These are phyloP conservation scores for Botia almorhae DNA, from an alignment of 2,797 vertebrate genomes.

Conservation along the genomic window DNA sequence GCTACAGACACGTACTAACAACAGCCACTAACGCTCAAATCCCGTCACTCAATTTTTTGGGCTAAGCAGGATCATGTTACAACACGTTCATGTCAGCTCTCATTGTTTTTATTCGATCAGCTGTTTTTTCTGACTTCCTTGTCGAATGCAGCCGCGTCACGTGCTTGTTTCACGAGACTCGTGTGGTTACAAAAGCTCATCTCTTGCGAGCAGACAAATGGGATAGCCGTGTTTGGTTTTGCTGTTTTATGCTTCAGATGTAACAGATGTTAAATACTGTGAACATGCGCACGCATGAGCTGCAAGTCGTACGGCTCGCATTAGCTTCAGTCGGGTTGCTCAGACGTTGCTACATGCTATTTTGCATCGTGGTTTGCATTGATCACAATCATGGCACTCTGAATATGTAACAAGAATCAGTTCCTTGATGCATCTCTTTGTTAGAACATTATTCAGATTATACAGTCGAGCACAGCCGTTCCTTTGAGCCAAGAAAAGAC, in stretches of 20 bases:
- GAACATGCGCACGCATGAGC: background rate
- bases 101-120: background rate
- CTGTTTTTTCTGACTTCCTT: conserved; percentile 25
- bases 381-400: background rate
- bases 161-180: background rate
- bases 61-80: background rate
- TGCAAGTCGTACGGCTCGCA: background rate
- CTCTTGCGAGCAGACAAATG: background rate
- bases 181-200: background rate
- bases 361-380: conserved; percentile 41
- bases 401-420: conserved; percentile 8
- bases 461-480: conserved; percentile 16
- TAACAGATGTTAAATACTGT: background rate
- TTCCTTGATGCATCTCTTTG: conserved; percentile 25
- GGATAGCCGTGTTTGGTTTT: background rate
- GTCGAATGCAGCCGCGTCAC: background rate
- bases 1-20: conserved; percentile 41
- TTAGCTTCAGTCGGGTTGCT: background rate
- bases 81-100: conserved; percentile 6
- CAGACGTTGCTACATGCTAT: background rate
- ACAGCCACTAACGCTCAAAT: conserved; percentile 17
- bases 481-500: conserved; percentile 34
- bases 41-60: conserved; percentile 24
- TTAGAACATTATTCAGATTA: conserved; percentile 14
- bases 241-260: background rate